phyloP scores from a whole-genome alignment of 37 sponge, comb jelly and placozoan species.

The Ephydatia muelleri region DNA sequence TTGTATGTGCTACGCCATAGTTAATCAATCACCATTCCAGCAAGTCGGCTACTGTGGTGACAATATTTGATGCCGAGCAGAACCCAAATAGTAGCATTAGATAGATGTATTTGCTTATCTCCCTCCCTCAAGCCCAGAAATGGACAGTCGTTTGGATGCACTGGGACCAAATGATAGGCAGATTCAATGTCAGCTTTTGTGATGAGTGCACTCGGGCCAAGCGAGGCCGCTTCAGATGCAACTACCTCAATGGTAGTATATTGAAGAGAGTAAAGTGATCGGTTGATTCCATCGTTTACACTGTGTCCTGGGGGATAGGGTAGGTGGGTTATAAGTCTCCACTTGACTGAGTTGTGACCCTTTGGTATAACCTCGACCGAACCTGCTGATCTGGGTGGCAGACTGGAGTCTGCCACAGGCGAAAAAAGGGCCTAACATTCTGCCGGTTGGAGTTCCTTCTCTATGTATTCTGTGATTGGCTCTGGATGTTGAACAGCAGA shows the following conservation, averaged over 20 bases:
- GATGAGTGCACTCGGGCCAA: not conserved
- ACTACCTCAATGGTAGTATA: not conserved
- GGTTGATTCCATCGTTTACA: not conserved
- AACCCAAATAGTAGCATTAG: no score
- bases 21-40: no score
- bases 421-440: no score
- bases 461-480: constrained; percentile 1
- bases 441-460: constrained; percentile 2
- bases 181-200: constrained; percentile 4
- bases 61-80: no score
- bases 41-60: no score
- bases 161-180: not conserved
- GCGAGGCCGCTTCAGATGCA: not conserved
- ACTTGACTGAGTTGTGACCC: constrained; percentile 17
- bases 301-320: not conserved
- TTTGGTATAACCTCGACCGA: constrained; percentile 23
- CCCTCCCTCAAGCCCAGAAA: no score
- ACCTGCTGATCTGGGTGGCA: no score
- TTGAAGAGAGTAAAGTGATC: not conserved
- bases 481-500: constrained; percentile 6
- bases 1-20: no score
- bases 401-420: no score
- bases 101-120: no score
- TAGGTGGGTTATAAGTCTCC: not conserved
- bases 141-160: no score